Evolutionary conservation across 2,888 invertebrate species (phyloP).

Genomic region (Capitulum mitella): DNA sequence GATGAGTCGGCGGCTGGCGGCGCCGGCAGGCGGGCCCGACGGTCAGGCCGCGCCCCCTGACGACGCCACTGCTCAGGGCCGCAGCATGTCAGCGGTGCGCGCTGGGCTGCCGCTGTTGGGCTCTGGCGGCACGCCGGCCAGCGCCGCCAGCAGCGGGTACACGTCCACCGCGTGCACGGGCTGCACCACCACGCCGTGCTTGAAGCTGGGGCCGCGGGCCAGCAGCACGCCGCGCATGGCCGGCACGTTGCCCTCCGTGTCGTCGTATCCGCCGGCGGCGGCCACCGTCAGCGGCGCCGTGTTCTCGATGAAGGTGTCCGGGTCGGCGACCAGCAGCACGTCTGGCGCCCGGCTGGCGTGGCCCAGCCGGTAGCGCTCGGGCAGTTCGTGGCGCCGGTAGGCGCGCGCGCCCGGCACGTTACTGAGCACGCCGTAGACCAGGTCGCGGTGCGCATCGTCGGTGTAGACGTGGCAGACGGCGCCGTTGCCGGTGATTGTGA

Average conservation of each 20-base stretch:
- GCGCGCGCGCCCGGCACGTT: conserved; percentile 39
- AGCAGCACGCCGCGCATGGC: conserved; percentile 42
- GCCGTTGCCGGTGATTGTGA: conserved; percentile 39
- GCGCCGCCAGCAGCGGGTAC: conserved; percentile 47
- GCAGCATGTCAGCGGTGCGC: background rate
- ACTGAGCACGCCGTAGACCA: conserved; percentile 38
- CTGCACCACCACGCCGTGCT: conserved; percentile 40
- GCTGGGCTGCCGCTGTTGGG: conserved; percentile 41
- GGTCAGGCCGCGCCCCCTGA: background rate
- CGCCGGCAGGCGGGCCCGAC: background rate
- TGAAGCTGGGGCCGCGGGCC: conserved; percentile 43
- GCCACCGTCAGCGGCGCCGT: background rate
- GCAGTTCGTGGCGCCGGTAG: conserved; percentile 45
- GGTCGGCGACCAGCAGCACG: conserved; percentile 45
- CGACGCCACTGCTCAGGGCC: background rate
- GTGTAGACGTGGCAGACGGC: conserved; percentile 31
- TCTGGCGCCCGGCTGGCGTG: conserved; percentile 45
- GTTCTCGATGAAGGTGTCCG: conserved; percentile 37
- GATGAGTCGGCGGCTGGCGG: too few relatives aligned
- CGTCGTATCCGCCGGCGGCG: conserved; percentile 27
- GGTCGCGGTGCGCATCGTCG: background rate
- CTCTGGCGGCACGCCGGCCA: conserved; percentile 44
- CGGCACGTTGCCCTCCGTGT: conserved; percentile 38
- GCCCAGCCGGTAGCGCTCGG: conserved; percentile 45
- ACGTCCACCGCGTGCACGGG: conserved; percentile 47